Conservation (phyloP, 2,797 vertebrate species). For the Hafferia zeledoni region DNA sequence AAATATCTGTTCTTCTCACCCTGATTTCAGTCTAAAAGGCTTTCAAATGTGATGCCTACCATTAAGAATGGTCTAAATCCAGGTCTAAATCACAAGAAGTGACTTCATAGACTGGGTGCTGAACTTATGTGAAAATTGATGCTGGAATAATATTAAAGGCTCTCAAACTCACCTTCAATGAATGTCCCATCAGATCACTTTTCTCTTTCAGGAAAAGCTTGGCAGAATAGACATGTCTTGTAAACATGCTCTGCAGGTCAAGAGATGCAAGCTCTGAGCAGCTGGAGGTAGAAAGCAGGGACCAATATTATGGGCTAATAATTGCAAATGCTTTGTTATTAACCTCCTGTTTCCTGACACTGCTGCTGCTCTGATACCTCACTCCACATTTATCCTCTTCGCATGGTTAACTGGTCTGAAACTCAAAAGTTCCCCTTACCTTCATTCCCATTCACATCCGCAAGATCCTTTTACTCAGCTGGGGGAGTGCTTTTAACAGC, state of each 20-base stretch:
- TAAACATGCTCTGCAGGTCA: background rate
- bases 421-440: background rate
- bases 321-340: background rate
- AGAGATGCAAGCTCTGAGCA: background rate
- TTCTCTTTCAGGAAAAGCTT: background rate
- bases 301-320: background rate
- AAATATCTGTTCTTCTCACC: background rate
- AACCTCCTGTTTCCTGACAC: background rate
- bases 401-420: background rate
- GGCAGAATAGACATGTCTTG: background rate
- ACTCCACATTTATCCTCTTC: background rate
- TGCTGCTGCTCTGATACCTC: background rate
- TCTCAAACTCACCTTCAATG: background rate
- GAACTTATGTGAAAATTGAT: background rate
- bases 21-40: background rate
- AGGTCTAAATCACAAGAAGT: background rate
- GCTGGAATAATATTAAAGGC: background rate
- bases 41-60: background rate
- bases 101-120: background rate
- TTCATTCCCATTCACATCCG: background rate
- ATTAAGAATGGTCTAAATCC: background rate
- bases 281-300: conserved; percentile 1
- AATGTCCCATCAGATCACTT: background rate
- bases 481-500: background rate
- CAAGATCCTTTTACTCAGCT: background rate